Percentiles rank a stretch among this genome's conserved stretches.
Evolutionary conservation across 2,113 vertebrate genomes (phyloP).

Genomic region (Lipotes vexillifer): DNA sequence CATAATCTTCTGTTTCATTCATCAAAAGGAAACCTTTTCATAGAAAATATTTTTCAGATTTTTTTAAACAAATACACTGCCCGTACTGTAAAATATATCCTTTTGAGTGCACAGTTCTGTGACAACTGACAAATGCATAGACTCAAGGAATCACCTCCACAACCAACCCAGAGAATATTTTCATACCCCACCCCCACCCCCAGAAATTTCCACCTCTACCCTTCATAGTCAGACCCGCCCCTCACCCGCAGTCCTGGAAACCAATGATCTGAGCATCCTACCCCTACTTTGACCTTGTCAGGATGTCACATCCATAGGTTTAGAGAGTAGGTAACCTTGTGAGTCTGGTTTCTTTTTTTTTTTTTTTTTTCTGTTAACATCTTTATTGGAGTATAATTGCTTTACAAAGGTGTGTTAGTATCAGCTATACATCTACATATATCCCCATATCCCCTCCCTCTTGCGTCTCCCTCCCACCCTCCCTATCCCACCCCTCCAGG

Average conservation of each 20-base stretch:
- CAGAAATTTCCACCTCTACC: background rate
- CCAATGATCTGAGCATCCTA: too few relatives aligned
- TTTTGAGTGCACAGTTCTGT: background rate
- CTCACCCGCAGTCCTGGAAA: background rate
- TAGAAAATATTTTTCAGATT: background rate
- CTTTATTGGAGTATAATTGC: background rate
- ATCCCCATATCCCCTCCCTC: too few relatives aligned
- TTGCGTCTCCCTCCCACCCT: too few relatives aligned
- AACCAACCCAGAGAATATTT: fast-evolving
- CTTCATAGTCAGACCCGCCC: background rate
- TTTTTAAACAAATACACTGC: background rate
- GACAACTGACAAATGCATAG: background rate
- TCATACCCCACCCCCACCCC: too few relatives aligned
- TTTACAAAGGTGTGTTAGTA: too few relatives aligned
- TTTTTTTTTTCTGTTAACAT: background rate
- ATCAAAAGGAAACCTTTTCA: background rate
- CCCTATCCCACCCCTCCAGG: too few relatives aligned
- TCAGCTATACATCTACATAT: too few relatives aligned
- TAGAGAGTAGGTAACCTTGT: too few relatives aligned
- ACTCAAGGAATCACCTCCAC: too few relatives aligned
- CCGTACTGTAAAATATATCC: background rate
- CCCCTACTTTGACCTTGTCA: background rate
- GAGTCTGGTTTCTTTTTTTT: too few relatives aligned
- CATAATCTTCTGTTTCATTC: background rate
- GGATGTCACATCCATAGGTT: fast-evolving